These are phyloP conservation scores for Panthera tigris DNA, from an alignment of 2,113 vertebrate genomes.

Conservation along the genomic window DNA sequence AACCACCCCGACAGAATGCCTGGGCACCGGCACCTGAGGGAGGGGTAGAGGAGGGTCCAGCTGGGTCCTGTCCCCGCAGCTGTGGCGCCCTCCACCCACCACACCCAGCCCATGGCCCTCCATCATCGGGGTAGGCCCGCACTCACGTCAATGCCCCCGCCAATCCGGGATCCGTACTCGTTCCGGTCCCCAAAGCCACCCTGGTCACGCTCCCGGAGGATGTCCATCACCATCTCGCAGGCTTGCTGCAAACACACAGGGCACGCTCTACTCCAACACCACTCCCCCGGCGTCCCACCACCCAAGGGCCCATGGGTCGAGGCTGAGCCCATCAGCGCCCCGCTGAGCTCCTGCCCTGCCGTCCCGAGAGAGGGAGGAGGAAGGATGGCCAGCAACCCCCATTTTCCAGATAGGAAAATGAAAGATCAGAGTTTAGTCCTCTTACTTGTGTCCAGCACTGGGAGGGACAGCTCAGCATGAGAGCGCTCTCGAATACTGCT, in stretches of 20 bases:
- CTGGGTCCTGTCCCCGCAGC: fast-evolving
- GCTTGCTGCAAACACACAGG: slow-evolving; percentile 88
- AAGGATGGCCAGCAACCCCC: not conserved
- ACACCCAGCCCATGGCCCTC: not conserved
- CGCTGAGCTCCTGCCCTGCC: not conserved
- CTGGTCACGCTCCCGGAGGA: slow-evolving; percentile 92
- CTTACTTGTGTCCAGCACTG: not conserved
- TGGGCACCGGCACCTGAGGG: slow-evolving; percentile 90
- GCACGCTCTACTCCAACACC: not conserved
- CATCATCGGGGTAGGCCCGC: not conserved
- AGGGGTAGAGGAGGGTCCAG: fast-evolving
- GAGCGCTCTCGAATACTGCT: not conserved
- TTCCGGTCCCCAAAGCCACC: slow-evolving; percentile 90
- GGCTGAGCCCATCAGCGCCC: not conserved
- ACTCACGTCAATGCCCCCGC: slow-evolving; percentile 85
- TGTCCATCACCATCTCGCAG: slow-evolving; percentile 96
- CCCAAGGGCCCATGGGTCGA: not conserved
- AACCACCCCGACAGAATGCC: slow-evolving; percentile 94
- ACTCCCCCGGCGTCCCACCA: fast-evolving
- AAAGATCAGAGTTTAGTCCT: not conserved
- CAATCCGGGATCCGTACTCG: slow-evolving; percentile 91
- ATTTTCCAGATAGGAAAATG: not conserved
- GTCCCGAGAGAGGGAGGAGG: not conserved
- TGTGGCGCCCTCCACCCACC: not conserved
- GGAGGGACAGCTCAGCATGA: not conserved